phyloP scores from a whole-genome alignment of 2,113 vertebrate genomes.

The Crotalus horridus region DNA sequence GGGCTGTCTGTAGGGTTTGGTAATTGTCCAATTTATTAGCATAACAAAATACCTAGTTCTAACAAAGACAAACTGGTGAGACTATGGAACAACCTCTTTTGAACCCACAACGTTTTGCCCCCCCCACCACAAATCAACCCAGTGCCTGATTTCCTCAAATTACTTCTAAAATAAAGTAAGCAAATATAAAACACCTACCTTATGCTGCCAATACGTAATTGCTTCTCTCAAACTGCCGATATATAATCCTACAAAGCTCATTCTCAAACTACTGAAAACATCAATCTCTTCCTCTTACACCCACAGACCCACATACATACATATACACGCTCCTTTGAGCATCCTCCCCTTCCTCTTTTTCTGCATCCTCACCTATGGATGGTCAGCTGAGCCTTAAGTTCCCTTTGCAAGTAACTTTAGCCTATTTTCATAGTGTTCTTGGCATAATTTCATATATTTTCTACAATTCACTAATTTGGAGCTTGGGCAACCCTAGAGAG shows the following conservation, averaged over 20 bases:
- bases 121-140: neutral
- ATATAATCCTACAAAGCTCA: neutral
- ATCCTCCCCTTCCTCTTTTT: neutral
- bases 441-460: neutral
- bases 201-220: neutral
- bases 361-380: neutral
- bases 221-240: neutral
- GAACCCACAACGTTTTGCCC: neutral
- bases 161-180: neutral
- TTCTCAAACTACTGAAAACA: neutral
- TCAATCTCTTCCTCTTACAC: neutral
- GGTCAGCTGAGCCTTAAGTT: neutral
- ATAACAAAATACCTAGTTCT: neutral
- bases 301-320: neutral
- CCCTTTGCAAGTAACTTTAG: neutral
- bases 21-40: neutral
- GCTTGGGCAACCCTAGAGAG: neutral
- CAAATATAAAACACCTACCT: neutral
- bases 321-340: neutral
- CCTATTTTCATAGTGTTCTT: neutral
- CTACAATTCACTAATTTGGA: neutral
- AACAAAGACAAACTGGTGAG: neutral
- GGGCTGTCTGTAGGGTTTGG: neutral
- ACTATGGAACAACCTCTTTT: too few species aligned
- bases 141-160: neutral